Base-by-base conservation (phyloP, 2,797 vertebrate species). In the Aphelocoma californica region DNA sequence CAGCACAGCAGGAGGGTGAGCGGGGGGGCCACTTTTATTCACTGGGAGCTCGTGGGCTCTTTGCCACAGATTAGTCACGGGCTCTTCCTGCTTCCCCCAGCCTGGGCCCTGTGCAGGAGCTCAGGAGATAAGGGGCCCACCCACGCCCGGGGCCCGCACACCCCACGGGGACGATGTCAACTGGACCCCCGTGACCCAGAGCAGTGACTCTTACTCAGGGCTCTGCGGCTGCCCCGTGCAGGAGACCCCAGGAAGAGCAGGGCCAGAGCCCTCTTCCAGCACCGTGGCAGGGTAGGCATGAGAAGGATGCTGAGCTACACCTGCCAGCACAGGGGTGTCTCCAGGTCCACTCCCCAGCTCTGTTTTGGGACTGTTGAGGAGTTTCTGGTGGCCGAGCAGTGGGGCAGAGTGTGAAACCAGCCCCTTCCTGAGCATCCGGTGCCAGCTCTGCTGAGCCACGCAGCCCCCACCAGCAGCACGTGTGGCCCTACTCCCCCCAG, bases 71-170 rank as follows among this genome's bases (percentile, higher is more conserved):
- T 88, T 92, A 95, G 92, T 97, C 92, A 92, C 0, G 36, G 90
- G 88, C 86, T 93, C 90, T 95, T 96, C 96, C 96, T 96, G 94
- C 94, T 96, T 96, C 92, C 93, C 82, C 72, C 18, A 58, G 86
- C 64, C 93, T 81, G 86, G 93, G 97, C 96, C 78, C 64, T 91
- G 87, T 3, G 3, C 7, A 2, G 87, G 93, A 96, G 89, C 77
- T 38, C 25, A 67, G 82, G 66, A 85, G 82, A 94, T 87, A 94
- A 74, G 83, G 51, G 61, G 18, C 34, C 70, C 2, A 8, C 44
- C 26, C 10, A 20, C 0, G 0, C 66, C 38, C 2, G 0, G 45
- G 47, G 45, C 56, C 61, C 2, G 0, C 56, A 17, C 7, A 4
- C 20, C 48, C 75, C 45, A 4, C 0, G 1, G 67, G 57, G 64